Evolutionary conservation across 2,888 invertebrate species (phyloP).

Genomic region (Ornithoptera alexandrae): DNA sequence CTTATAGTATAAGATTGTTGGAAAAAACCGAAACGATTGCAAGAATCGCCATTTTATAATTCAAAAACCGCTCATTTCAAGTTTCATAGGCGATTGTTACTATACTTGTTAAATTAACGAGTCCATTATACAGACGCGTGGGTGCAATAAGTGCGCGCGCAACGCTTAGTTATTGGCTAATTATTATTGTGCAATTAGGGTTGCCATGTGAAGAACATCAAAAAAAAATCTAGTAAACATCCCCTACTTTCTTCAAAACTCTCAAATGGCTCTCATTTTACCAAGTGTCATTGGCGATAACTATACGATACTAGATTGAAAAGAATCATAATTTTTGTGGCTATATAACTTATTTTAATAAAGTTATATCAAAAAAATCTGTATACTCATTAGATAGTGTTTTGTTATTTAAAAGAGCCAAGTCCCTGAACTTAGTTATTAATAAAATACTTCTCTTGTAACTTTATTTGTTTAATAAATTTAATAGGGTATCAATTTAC

Average conservation of each 20-base stretch:
- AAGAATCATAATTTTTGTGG: no score
- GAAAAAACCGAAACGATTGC: neutral
- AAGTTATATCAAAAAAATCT: no score
- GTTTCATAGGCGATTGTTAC: constrained; percentile 37
- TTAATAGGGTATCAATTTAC: no score
- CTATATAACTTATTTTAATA: no score
- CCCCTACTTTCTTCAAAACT: neutral
- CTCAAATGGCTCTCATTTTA: no score
- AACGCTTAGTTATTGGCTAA: constrained; percentile 53
- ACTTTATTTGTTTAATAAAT: no score
- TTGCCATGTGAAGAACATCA: constrained; percentile 3
- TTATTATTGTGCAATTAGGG: constrained; percentile 51
- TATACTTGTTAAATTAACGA: constrained; percentile 49
- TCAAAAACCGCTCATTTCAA: constrained; percentile 32
- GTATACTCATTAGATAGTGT: no score
- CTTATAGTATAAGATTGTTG: neutral
- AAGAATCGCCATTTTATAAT: constrained; percentile 1
- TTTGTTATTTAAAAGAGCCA: no score
- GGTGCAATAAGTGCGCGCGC: constrained; percentile 44
- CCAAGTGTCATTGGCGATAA: no score
- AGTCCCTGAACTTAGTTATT: no score
- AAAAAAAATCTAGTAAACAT: neutral
- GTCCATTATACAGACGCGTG: constrained; percentile 50
- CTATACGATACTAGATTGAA: no score
- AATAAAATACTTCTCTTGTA: no score